Evolutionary conservation across 2,797 vertebrate genomes (phyloP), one percentile per base, ranked within the genome.

Genomic region (Gymnoscopelus braueri): DNA sequence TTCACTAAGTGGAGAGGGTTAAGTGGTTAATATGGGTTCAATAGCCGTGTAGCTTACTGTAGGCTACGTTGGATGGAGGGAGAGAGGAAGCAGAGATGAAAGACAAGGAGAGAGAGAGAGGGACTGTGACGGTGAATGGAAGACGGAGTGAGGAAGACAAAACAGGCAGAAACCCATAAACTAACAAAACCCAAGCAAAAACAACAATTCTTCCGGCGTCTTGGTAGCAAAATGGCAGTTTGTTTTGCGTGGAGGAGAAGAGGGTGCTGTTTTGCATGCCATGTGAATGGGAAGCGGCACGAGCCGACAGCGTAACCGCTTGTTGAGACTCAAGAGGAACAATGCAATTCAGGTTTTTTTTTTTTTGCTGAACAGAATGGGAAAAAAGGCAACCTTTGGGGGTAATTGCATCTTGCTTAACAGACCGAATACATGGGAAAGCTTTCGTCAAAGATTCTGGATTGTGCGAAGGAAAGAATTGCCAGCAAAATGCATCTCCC

Each of bases 401-500:
- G 73, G 74, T 83, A 80, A 83, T 64, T 85, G 81, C 47, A 14
- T 77, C 60, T 73, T 60, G 68, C 74, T 63, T 62, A 67, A 72
- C 61, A 75, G 72, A 75, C 71, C 78, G 64, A 81, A 81, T 72
- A 76, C 63, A 71, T 59, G 68, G 73, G 69, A 66, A 85, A 77
- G 82, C 65, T 75, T 82, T 79, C 0, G 50, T 71, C 71, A 80
- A 77, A 84, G 65, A 68, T 61, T 65, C 81, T 26, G 49, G 54
- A 67, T 55, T 74, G 79, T 49, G 7, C 0, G 11, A 67, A 57
- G 26, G 67, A 66, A 77, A 80, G 79, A 57, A 66, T 81, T 15
- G 54, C 48, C 24, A 61, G 74, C 54, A 84, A 85, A 88, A 82
- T 51, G 65, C 68, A 75, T 83, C 74, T 90, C 75, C 80, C 71